These are phyloP conservation scores for Scaptomyza graminum DNA, from an alignment of 1,140 invertebrate genomes.

Conservation along the genomic window DNA sequence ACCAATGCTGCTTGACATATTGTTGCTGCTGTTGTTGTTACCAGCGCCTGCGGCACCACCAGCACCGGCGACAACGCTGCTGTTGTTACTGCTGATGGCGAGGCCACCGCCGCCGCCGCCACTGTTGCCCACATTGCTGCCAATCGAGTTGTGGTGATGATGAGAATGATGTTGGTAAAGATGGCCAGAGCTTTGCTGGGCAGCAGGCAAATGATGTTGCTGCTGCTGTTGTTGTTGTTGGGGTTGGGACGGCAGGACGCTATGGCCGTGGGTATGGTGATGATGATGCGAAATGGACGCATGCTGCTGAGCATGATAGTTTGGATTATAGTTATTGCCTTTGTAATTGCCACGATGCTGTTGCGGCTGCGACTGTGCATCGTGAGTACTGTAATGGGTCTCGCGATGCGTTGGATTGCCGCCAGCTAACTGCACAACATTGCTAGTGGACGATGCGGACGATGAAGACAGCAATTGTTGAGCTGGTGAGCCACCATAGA, in stretches of 20 bases:
- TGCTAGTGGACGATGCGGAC: constrained; percentile 52
- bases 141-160: constrained; percentile 70
- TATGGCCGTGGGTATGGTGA: constrained; percentile 65
- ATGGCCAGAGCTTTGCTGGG: constrained; percentile 59
- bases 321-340: constrained; percentile 81
- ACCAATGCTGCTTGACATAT: constrained; percentile 47
- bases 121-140: constrained; percentile 72
- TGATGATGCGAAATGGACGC: constrained; percentile 69
- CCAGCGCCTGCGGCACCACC: background rate
- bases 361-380: constrained; percentile 38
- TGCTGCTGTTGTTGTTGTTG: constrained; percentile 59
- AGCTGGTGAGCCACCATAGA: constrained; percentile 62
- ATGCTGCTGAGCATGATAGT: constrained; percentile 74
- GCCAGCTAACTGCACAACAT: constrained; percentile 56
- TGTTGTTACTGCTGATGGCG: constrained; percentile 33
- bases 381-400: constrained; percentile 23
- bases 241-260: constrained; percentile 49
- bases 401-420: constrained; percentile 38
- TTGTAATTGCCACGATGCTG: constrained; percentile 80
- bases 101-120: constrained; percentile 53
- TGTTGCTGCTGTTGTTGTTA: constrained; percentile 24
- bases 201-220: constrained; percentile 53
- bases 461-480: constrained; percentile 67
- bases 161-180: constrained; percentile 57
- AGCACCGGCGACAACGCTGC: background rate